Conservation (phyloP, 2,888 invertebrate genomes). For the Hofmannophila pseudospretella region DNA sequence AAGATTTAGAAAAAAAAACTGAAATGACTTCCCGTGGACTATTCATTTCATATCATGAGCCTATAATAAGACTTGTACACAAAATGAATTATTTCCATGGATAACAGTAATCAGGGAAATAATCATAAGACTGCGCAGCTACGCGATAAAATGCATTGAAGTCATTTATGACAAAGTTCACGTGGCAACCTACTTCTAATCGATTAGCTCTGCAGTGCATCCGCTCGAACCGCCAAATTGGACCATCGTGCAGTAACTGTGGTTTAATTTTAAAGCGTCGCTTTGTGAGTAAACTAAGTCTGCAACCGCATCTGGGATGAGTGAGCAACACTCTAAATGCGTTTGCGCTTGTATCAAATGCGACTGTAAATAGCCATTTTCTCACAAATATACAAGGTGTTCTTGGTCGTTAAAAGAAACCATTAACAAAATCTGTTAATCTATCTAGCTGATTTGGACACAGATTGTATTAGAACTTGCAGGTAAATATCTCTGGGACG, state of each 20-base stretch:
- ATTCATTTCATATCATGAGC: too few species aligned
- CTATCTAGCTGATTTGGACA: too few species aligned
- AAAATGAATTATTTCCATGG: too few species aligned
- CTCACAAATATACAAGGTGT: neutral
- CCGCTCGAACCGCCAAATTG: slow-evolving; percentile 18
- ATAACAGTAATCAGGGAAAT: too few species aligned
- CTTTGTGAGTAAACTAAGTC: slow-evolving; percentile 41
- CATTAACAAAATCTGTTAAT: too few species aligned
- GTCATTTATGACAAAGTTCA: neutral
- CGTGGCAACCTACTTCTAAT: neutral
- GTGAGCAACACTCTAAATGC: slow-evolving; percentile 43
- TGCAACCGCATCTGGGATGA: slow-evolving; percentile 47
- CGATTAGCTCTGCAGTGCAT: neutral
- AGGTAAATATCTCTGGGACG: too few species aligned
- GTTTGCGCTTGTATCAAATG: slow-evolving; percentile 39
- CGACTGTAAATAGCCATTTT: neutral
- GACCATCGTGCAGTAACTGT: slow-evolving; percentile 24
- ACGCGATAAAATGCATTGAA: neutral
- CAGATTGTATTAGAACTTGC: too few species aligned
- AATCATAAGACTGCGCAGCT: too few species aligned
- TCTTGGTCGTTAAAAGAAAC: too few species aligned
- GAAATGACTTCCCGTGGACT: too few species aligned
- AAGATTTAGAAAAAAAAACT: too few species aligned
- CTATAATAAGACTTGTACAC: too few species aligned
- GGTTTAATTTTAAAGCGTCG: slow-evolving; percentile 45